These are phyloP conservation scores for Colletes collaris DNA, from an alignment of 2,888 invertebrate species.

Conservation along the genomic window DNA sequence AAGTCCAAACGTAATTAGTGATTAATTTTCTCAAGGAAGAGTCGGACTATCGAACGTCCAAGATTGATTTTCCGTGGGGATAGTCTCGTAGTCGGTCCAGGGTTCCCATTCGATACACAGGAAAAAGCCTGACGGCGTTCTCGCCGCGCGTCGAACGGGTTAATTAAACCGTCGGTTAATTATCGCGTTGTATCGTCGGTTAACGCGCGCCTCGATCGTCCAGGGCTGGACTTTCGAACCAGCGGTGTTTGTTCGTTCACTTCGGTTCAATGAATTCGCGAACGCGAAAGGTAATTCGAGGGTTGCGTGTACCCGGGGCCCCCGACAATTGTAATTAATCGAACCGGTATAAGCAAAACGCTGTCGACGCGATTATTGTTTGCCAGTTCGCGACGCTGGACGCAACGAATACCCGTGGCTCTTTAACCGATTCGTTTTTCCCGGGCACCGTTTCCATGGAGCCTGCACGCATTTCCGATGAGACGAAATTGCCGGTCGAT, in stretches of 20 bases:
- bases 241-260: not conserved
- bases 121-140: slow-evolving; percentile 1
- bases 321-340: slow-evolving; percentile 42
- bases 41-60: too few species aligned
- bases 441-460: slow-evolving; percentile 21
- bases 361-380: slow-evolving; percentile 46
- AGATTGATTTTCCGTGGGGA: too few species aligned
- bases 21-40: too few species aligned
- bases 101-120: slow-evolving; percentile 18
- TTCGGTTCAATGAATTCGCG: slow-evolving; percentile 3
- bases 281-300: slow-evolving; percentile 15
- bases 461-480: slow-evolving; percentile 34
- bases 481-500: slow-evolving; percentile 13
- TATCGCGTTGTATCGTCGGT: slow-evolving; percentile 45
- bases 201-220: slow-evolving; percentile 39
- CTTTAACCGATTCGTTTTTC: slow-evolving; percentile 20
- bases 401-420: slow-evolving; percentile 7
- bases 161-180: slow-evolving; percentile 47
- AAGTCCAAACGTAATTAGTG: too few species aligned
- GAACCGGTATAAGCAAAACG: slow-evolving; percentile 41
- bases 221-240: not conserved
- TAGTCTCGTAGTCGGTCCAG: slow-evolving; percentile 46
- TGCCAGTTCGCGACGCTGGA: not conserved
- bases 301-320: not conserved
- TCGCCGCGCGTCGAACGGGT: slow-evolving; percentile 11